Evolutionary conservation across 1,140 invertebrate species (phyloP).

Genomic region (Piezodorus guildinii): DNA sequence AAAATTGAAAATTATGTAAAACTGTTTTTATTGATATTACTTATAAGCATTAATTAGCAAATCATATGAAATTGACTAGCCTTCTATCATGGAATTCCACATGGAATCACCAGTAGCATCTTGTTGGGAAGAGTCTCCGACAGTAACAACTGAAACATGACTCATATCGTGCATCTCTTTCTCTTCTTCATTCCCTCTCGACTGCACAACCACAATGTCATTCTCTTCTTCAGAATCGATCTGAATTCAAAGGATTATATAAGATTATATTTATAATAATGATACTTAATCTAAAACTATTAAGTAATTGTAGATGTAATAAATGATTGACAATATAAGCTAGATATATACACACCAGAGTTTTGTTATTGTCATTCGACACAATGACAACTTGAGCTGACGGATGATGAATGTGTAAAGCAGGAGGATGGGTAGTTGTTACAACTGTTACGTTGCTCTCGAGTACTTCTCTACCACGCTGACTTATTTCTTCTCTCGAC

Average conservation of each 20-base stretch:
- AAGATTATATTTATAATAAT: neutral
- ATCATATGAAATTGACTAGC: neutral
- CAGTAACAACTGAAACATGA: constrained; percentile 80
- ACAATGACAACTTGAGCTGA: constrained; percentile 60
- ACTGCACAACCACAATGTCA: constrained; percentile 29
- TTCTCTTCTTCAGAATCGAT: constrained; percentile 25
- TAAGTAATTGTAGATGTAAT: neutral
- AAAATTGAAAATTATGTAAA: neutral
- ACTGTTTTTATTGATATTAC: neutral
- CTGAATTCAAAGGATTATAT: neutral
- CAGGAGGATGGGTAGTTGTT: constrained; percentile 59
- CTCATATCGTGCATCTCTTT: constrained; percentile 50
- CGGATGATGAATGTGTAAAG: constrained; percentile 37
- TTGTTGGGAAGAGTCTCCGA: constrained; percentile 52
- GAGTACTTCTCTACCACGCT: constrained; percentile 18
- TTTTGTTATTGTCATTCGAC: constrained; percentile 60
- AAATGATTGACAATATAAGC: too few relatives aligned
- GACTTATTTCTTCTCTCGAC: neutral
- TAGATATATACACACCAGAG: constrained; percentile 35
- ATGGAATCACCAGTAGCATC: constrained; percentile 16
- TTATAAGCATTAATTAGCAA: too few relatives aligned
- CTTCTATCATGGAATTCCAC: constrained; percentile 26
- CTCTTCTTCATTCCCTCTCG: constrained; percentile 8
- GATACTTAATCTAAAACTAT: too few relatives aligned
- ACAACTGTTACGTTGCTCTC: constrained; percentile 53